phyloP scores from a whole-genome alignment of 2,113 vertebrate species.

The Silurus asotus region DNA sequence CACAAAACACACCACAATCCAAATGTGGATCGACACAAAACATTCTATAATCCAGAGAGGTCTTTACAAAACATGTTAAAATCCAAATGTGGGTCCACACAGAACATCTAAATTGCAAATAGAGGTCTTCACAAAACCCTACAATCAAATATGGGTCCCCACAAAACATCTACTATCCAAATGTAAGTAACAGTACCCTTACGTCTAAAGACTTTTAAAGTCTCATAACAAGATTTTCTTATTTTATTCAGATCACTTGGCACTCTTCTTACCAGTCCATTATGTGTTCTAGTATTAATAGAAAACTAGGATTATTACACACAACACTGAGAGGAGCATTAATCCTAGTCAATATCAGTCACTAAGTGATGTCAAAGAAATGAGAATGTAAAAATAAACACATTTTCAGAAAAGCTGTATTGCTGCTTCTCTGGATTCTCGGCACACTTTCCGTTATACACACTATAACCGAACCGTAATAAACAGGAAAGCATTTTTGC shows the following conservation, averaged over 20 bases:
- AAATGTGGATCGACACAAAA: neutral
- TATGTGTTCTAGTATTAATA: neutral
- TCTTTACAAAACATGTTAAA: neutral
- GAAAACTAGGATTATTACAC: neutral
- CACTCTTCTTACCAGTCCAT: neutral
- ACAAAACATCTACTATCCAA: neutral
- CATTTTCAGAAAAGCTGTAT: neutral
- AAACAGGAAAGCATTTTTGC: neutral
- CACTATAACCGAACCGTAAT: neutral
- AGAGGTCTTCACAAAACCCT: neutral
- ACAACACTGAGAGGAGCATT: neutral
- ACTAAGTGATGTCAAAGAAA: neutral
- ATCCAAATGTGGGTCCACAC: neutral
- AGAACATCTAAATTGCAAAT: neutral
- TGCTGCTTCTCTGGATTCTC: neutral
- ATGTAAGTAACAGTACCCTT: neutral
- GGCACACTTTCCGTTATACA: neutral
- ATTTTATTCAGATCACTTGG: neutral
- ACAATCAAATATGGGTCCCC: neutral
- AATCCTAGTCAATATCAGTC: neutral
- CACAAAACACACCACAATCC: neutral
- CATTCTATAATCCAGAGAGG: neutral
- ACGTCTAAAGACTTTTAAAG: too few species aligned
- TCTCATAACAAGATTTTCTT: neutral
- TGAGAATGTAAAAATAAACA: neutral